Percentiles rank a stretch among this genome's conserved stretches.
Conservation (phyloP, 2,113 vertebrate genomes). For the Hydrolagus affinis region DNA sequence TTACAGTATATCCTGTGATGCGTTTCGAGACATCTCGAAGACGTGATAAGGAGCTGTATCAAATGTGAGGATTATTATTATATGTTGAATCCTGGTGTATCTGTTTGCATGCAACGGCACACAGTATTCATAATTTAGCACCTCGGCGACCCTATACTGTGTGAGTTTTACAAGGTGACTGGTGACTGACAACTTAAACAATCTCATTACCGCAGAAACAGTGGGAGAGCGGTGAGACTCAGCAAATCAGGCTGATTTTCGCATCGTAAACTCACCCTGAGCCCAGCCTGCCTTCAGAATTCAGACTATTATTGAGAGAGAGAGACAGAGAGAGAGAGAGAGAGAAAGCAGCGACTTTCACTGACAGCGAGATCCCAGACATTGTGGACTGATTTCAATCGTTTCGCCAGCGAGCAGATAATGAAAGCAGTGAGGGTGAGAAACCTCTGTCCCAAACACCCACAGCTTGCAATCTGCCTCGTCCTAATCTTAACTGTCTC, state of each 20-base stretch:
- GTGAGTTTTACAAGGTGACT: not conserved
- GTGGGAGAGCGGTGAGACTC: not conserved
- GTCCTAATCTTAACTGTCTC: too few species aligned
- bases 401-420: not conserved
- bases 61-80: not conserved
- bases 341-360: not conserved
- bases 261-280: too few species aligned
- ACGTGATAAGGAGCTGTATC: too few species aligned
- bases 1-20: too few species aligned
- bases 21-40: too few species aligned
- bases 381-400: not conserved
- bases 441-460: not conserved
- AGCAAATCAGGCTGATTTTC: not conserved
- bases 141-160: not conserved
- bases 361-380: not conserved
- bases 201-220: not conserved
- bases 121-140: constrained; percentile 14
- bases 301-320: too few species aligned
- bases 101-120: not conserved
- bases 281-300: too few species aligned
- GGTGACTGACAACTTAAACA: not conserved
- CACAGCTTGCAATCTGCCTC: too few species aligned
- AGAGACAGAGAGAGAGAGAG: too few species aligned
- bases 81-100: not conserved
- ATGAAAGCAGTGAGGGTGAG: not conserved